Percentiles rank a stretch among this genome's conserved stretches.
Conservation (phyloP, 2,888 invertebrate species). For the Listrodromus nycthemerus region DNA sequence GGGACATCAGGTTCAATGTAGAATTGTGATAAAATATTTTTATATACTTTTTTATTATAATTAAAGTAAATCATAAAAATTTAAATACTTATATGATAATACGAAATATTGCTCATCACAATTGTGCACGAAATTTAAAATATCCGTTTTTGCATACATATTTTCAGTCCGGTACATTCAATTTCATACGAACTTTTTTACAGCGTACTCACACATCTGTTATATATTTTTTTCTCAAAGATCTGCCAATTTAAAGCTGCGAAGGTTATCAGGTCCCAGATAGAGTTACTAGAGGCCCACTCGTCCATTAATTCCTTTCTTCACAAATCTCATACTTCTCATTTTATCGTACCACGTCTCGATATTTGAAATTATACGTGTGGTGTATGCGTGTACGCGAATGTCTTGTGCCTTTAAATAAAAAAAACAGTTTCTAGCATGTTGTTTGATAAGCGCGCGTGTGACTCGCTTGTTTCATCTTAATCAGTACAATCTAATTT, state of each 20-base stretch:
- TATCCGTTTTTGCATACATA: too few species aligned
- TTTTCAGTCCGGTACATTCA: too few species aligned
- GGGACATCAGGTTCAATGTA: too few species aligned
- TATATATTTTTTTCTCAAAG: constrained; percentile 14
- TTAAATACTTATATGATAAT: too few species aligned
- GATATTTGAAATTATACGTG: constrained; percentile 62
- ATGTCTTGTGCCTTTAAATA: constrained; percentile 66
- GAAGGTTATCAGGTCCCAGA: constrained; percentile 5
- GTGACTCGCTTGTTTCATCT: constrained; percentile 41
- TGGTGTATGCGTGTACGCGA: constrained; percentile 67
- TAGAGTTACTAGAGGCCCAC: constrained; percentile 42
- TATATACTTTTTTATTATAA: too few species aligned
- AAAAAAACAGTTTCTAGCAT: constrained; percentile 67
- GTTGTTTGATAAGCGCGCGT: constrained; percentile 65
- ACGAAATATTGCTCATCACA: too few species aligned
- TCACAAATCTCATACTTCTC: constrained; percentile 40
- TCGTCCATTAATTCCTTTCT: constrained; percentile 55
- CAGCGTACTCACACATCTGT: constrained; percentile 4
- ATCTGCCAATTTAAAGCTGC: constrained; percentile 19
- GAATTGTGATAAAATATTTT: too few species aligned
- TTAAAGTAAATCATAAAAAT: too few species aligned
- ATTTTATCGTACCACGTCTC: constrained; percentile 39
- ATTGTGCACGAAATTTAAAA: too few species aligned
- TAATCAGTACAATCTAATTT: constrained; percentile 36
- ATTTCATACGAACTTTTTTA: too few species aligned